Percentiles rank a stretch among this genome's conserved stretches.
Evolutionary conservation across 2,888 invertebrate genomes (phyloP).

Genomic region (Tetheella fluctuosa): DNA sequence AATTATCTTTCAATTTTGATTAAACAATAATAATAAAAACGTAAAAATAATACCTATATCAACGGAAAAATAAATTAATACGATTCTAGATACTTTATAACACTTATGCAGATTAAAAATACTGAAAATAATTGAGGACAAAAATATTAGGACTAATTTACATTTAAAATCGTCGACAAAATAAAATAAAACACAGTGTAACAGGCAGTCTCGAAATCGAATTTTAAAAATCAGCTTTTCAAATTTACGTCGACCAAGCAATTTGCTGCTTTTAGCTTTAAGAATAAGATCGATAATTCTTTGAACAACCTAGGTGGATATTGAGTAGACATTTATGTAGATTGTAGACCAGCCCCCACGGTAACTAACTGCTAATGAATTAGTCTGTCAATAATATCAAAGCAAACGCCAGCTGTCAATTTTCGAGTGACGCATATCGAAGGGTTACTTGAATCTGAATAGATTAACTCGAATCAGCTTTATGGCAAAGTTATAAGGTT

Average conservation of each 20-base stretch:
- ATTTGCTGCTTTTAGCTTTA: conserved; percentile 11
- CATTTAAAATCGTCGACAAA: not conserved
- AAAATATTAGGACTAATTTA: not conserved
- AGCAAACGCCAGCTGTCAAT: conserved; percentile 73
- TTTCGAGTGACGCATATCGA: conserved; percentile 62
- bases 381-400: conserved; percentile 73
- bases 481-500: conserved; percentile 2
- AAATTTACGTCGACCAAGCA: not conserved
- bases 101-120: too few relatives aligned
- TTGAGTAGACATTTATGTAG: conserved; percentile 22
- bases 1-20: too few relatives aligned
- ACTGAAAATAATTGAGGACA: too few relatives aligned
- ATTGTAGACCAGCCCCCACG: conserved; percentile 42
- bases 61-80: too few relatives aligned
- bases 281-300: conserved; percentile 25
- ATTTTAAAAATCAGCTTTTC: not conserved
- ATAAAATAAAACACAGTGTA: too few relatives aligned
- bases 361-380: conserved; percentile 63
- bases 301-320: conserved; percentile 16
- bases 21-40: too few relatives aligned
- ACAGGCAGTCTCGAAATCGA: not conserved
- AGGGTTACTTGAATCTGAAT: conserved; percentile 46
- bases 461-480: not conserved
- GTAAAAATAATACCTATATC: too few relatives aligned
- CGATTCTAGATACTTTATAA: too few relatives aligned